Evolutionary conservation across 2,797 vertebrate species (phyloP).

Genomic region (Eulemur mongoz): DNA sequence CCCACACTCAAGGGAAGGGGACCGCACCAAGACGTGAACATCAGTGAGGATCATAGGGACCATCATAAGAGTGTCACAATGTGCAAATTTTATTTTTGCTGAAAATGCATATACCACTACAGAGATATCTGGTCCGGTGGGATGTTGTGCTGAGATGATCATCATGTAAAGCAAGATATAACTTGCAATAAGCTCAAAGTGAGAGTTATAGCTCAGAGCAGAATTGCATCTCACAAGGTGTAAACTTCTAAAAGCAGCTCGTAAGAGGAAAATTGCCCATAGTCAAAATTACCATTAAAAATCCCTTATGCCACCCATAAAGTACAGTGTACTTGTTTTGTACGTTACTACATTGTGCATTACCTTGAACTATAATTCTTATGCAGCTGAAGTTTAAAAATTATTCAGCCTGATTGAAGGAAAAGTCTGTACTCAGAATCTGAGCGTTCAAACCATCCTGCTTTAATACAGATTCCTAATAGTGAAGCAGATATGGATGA

Average conservation of each 20-base stretch:
- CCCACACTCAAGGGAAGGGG: neutral
- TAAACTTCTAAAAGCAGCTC: constrained; percentile 26
- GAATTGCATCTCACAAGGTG: neutral
- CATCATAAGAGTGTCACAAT: neutral
- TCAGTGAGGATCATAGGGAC: neutral
- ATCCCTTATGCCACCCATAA: neutral
- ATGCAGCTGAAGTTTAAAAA: constrained; percentile 1
- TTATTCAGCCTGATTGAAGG: neutral
- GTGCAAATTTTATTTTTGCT: neutral
- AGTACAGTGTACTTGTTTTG: neutral
- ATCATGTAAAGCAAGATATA: neutral
- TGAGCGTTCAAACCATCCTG: neutral
- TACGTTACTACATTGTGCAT: neutral
- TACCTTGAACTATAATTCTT: neutral
- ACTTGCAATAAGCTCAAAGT: neutral
- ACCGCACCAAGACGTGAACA: too few species aligned
- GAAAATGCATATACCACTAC: neutral
- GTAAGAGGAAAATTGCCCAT: neutral
- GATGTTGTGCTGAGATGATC: neutral
- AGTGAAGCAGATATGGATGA: neutral
- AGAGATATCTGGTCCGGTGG: neutral
- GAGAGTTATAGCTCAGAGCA: neutral
- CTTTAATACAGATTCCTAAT: neutral
- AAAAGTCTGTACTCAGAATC: neutral
- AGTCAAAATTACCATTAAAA: constrained; percentile 40